These are phyloP conservation scores for Temnothorax longispinosus DNA, from an alignment of 1,140 invertebrate genomes.

Conservation along the genomic window DNA sequence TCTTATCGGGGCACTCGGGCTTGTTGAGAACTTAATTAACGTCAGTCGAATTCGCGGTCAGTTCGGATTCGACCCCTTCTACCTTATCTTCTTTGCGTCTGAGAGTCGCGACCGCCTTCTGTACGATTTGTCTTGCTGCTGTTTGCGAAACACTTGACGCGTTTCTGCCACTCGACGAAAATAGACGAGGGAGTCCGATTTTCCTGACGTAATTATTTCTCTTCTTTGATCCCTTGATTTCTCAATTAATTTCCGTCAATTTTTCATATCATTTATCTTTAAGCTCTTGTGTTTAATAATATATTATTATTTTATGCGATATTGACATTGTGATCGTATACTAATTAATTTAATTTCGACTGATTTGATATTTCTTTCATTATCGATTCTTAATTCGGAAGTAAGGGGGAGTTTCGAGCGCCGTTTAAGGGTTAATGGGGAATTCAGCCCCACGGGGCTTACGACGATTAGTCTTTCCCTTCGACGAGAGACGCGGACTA, in stretches of 20 bases:
- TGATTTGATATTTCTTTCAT: background rate
- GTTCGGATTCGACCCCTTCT: background rate
- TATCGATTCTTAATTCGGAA: constrained; percentile 33
- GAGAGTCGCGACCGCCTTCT: background rate
- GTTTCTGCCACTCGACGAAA: background rate
- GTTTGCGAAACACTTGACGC: constrained; percentile 42
- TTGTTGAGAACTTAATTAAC: constrained; percentile 52
- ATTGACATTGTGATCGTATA: background rate
- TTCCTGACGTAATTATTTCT: background rate
- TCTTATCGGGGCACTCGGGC: background rate
- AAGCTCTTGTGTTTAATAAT: background rate
- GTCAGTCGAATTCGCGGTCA: constrained; percentile 41
- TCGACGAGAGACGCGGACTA: constrained; percentile 52
- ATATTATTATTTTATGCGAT: background rate
- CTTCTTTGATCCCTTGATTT: background rate
- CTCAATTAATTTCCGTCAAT: background rate
- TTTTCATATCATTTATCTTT: background rate
- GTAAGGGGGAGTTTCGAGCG: constrained; percentile 23
- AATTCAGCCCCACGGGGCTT: constrained; percentile 48
- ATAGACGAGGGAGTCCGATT: background rate
- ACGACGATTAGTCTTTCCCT: constrained; percentile 55
- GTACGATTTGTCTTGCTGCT: constrained; percentile 30
- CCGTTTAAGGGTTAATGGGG: constrained; percentile 48
- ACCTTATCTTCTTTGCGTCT: background rate
- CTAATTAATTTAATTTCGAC: background rate